phyloP scores from a whole-genome alignment of 2,113 vertebrate species.

The Podocnemis expansa region DNA sequence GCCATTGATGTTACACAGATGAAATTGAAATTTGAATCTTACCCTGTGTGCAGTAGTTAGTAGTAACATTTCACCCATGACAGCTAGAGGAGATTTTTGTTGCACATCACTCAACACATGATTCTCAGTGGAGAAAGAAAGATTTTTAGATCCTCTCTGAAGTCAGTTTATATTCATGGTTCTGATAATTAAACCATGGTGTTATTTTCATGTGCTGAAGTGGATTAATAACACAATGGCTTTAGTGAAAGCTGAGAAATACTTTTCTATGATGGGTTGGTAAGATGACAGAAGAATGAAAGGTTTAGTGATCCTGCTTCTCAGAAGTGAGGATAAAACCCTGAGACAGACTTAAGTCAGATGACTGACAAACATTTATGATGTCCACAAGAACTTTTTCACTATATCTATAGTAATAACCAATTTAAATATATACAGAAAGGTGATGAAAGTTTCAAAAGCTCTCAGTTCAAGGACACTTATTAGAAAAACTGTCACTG shows the following conservation, averaged over 20 bases:
- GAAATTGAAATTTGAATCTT: background rate
- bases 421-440: conserved; percentile 7
- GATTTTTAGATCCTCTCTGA: conserved; percentile 41
- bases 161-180: conserved; percentile 33
- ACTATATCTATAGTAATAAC: background rate
- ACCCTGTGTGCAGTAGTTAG: background rate
- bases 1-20: background rate
- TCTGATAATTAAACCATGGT: conserved; percentile 58
- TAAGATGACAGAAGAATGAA: conserved; percentile 53
- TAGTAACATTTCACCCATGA: background rate
- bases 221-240: conserved; percentile 61
- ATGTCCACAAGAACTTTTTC: background rate
- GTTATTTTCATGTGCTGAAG: conserved; percentile 62
- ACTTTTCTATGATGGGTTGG: conserved; percentile 55
- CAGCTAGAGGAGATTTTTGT: conserved; percentile 6
- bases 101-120: conserved; percentile 29
- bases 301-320: conserved; percentile 49
- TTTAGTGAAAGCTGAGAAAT: conserved; percentile 64
- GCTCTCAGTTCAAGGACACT: background rate
- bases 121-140: conserved; percentile 16
- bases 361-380: background rate
- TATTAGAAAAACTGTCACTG: background rate
- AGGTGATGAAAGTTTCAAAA: background rate
- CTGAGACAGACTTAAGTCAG: conserved; percentile 20
- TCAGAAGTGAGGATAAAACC: conserved; percentile 39